phyloP scores from a whole-genome alignment of 2,113 vertebrate genomes.

The Sinocyclocheilus anophthalmus region DNA sequence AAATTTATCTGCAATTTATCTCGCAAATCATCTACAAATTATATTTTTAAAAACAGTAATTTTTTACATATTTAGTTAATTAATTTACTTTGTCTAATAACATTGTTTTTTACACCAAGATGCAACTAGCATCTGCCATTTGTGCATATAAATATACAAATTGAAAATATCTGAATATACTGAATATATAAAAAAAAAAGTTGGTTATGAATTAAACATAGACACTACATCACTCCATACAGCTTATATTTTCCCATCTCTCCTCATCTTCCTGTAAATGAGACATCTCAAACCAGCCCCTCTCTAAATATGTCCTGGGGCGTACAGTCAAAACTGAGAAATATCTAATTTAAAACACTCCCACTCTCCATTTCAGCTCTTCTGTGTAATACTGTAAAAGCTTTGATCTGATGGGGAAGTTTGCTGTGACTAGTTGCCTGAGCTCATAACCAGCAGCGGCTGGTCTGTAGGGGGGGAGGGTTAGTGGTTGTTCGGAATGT shows the following conservation, averaged over 20 bases:
- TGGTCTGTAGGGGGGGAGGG: not conserved
- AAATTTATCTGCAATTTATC: not conserved
- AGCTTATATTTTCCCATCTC: not conserved
- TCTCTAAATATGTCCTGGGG: slow-evolving; percentile 15
- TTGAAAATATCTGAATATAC: too few species aligned
- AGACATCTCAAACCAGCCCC: slow-evolving; percentile 8
- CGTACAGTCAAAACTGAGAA: not conserved
- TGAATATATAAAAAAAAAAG: too few species aligned
- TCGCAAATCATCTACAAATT: too few species aligned
- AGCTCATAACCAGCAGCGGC: not conserved
- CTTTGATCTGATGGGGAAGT: not conserved
- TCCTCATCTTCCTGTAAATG: not conserved
- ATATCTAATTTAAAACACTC: slow-evolving; percentile 9
- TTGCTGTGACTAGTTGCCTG: slow-evolving; percentile 13
- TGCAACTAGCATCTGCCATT: not conserved
- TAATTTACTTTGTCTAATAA: too few species aligned
- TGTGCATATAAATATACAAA: too few species aligned
- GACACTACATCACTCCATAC: not conserved
- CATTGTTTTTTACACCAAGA: not conserved
- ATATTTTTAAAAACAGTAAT: too few species aligned
- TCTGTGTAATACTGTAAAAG: not conserved
- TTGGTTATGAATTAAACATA: not conserved
- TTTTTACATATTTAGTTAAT: not conserved
- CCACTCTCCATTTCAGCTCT: not conserved
- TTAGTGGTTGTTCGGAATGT: not conserved